These are phyloP conservation scores for Cryptotis parvus DNA, from an alignment of 2,113 vertebrate species.

Conservation along the genomic window DNA sequence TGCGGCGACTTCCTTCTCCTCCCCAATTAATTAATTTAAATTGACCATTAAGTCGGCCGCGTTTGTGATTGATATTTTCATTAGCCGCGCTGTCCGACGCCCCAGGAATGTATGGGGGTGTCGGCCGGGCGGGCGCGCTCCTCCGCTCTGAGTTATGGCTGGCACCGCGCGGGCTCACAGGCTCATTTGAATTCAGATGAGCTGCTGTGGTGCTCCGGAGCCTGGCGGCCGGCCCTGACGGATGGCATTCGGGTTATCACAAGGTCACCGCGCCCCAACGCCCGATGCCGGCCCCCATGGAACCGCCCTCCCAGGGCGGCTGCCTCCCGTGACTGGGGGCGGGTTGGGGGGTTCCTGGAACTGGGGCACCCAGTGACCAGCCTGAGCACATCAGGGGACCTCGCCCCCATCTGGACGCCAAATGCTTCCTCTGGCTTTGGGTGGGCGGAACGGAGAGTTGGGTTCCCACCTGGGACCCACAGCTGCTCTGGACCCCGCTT, in stretches of 20 bases:
- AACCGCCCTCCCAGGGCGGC: no score
- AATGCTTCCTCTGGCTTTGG: no score
- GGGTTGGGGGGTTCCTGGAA: not conserved
- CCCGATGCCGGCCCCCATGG: no score
- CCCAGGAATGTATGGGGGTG: slow-evolving; percentile 94
- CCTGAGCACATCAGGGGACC: not conserved
- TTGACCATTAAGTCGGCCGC: slow-evolving; percentile 94
- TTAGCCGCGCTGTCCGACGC: slow-evolving; percentile 93
- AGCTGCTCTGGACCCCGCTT: no score
- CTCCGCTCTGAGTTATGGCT: slow-evolving; percentile 93
- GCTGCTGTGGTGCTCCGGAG: slow-evolving; percentile 93
- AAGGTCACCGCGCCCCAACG: slow-evolving; percentile 90
- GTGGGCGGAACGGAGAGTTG: no score
- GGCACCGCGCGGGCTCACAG: slow-evolving; percentile 88
- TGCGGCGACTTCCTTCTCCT: slow-evolving; percentile 84
- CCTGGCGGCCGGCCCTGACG: slow-evolving; percentile 88
- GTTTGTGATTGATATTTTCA: slow-evolving; percentile 96
- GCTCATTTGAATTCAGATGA: slow-evolving; percentile 98
- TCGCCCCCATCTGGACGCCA: no score
- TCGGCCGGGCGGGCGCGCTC: slow-evolving; percentile 88
- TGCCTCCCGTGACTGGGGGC: not conserved
- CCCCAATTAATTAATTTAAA: slow-evolving; percentile 95
- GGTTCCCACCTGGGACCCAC: no score
- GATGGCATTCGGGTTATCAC: slow-evolving; percentile 94
- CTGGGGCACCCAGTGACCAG: not conserved